Evolutionary conservation across 2,113 vertebrate species (phyloP).

Genomic region (Gavialis gangeticus): DNA sequence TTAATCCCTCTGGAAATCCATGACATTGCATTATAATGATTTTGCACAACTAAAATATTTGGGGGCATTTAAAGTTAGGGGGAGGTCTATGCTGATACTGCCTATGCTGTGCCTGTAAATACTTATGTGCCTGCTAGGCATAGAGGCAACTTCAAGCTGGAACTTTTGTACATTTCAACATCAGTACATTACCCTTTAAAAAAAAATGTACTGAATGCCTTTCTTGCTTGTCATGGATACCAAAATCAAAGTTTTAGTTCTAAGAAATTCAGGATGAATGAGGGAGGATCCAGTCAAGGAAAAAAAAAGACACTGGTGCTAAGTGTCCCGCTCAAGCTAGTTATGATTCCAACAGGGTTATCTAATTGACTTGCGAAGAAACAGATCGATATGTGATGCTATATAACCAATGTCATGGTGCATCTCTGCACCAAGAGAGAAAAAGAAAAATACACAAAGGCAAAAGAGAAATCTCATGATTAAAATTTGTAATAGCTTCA

Average conservation of each 20-base stretch:
- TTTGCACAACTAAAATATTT: background rate
- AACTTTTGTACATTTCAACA: slow-evolving; percentile 20
- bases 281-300: background rate
- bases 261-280: slow-evolving; percentile 9
- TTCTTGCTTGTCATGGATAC: background rate
- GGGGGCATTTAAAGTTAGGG: background rate
- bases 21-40: background rate
- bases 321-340: slow-evolving; percentile 30
- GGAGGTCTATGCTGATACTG: background rate
- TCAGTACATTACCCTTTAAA: slow-evolving; percentile 29
- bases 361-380: slow-evolving; percentile 34
- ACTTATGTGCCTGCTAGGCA: background rate
- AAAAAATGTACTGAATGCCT: background rate
- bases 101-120: background rate
- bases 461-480: slow-evolving; percentile 42
- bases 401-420: slow-evolving; percentile 42
- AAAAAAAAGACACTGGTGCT: background rate
- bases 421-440: slow-evolving; percentile 12
- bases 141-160: background rate
- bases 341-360: slow-evolving; percentile 40
- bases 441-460: slow-evolving; percentile 36
- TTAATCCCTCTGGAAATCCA: background rate
- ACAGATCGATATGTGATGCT: slow-evolving; percentile 54
- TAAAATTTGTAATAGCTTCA: slow-evolving; percentile 71
- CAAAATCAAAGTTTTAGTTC: slow-evolving; percentile 14